Percentiles rank a stretch among this genome's conserved stretches.
Conservation (phyloP, 2,797 vertebrate species). For the Chrysocyon brachyurus region DNA sequence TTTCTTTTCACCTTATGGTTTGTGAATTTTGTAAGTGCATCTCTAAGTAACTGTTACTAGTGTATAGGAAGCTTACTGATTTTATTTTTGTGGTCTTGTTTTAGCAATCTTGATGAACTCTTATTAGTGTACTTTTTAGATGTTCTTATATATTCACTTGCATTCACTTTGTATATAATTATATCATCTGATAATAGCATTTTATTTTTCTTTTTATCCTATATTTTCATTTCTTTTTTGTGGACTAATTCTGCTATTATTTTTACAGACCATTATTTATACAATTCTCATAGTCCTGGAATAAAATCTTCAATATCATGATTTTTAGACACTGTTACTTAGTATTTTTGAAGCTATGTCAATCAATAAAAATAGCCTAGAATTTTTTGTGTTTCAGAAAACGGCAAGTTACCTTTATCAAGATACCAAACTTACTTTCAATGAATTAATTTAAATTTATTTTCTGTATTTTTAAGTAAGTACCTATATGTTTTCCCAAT, state of each 20-base stretch:
- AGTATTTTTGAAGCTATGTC: background rate
- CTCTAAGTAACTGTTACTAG: background rate
- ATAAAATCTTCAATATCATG: background rate
- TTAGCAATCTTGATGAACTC: background rate
- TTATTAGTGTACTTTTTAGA: background rate
- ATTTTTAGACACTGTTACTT: background rate
- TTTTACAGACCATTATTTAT: background rate
- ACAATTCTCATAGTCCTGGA: background rate
- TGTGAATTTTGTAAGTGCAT: background rate
- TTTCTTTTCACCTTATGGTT: background rate
- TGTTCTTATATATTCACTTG: background rate
- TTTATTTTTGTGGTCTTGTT: background rate
- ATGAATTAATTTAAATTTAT: background rate
- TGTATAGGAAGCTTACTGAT: background rate
- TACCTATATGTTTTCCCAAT: background rate
- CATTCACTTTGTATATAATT: background rate
- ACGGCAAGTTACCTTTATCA: background rate
- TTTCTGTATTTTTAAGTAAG: background rate
- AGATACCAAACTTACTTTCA: background rate
- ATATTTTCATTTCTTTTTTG: background rate
- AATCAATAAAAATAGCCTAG: background rate
- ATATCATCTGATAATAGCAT: background rate
- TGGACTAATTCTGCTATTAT: background rate
- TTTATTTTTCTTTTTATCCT: background rate
- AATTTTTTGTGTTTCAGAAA: background rate